Conservation (phyloP, 1,140 invertebrate genomes). For the Vanessa atalanta region DNA sequence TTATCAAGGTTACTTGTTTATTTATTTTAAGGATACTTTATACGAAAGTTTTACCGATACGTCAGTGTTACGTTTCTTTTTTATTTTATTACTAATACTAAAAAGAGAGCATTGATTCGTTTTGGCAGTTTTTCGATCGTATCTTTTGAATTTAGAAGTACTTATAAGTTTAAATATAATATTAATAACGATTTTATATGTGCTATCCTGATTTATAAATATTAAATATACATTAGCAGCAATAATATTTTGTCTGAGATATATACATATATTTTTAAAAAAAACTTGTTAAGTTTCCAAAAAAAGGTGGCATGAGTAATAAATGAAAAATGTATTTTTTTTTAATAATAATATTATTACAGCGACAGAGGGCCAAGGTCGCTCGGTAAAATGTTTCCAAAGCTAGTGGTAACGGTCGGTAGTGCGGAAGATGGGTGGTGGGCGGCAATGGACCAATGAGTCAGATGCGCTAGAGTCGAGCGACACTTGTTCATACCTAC, state of each 20-base stretch:
- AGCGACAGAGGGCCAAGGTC: slow-evolving; percentile 32
- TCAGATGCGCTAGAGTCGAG: slow-evolving; percentile 20
- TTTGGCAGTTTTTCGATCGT: too few species aligned
- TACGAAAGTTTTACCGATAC: background rate
- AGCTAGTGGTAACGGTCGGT: background rate
- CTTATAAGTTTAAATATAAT: too few species aligned
- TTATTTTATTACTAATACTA: too few species aligned
- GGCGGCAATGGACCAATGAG: slow-evolving; percentile 41
- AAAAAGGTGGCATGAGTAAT: too few species aligned
- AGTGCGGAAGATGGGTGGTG: slow-evolving; percentile 28
- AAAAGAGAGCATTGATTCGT: too few species aligned
- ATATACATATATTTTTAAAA: too few species aligned
- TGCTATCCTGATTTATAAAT: too few species aligned
- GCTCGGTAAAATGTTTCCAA: slow-evolving; percentile 13
- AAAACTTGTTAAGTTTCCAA: too few species aligned
- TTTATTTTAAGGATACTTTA: slow-evolving; percentile 27
- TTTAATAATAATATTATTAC: slow-evolving; percentile 1
- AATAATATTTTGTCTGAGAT: too few species aligned
- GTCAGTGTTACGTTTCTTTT: background rate
- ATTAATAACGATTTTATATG: too few species aligned
- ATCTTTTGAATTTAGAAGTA: too few species aligned
- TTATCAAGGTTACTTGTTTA: slow-evolving; percentile 23
- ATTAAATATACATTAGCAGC: too few species aligned
- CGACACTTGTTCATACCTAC: slow-evolving; percentile 15
- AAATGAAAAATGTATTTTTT: background rate